A percentile compares a stretch with the other conserved stretches of the same genome.
phyloP scores from a whole-genome alignment of 2,888 invertebrate species.

The Mantis religiosa region DNA sequence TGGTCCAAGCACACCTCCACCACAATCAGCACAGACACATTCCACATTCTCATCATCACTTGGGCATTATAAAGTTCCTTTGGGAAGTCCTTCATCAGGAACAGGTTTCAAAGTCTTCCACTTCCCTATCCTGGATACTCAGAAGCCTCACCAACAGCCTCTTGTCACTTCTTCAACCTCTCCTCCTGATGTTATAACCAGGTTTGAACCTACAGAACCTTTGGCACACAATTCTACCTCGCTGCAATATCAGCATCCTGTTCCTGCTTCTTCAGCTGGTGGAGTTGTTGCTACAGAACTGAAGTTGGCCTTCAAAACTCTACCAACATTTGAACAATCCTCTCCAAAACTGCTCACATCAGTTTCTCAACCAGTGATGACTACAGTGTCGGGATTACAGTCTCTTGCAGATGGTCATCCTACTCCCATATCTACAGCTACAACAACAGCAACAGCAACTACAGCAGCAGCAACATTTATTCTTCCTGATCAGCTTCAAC shows the following conservation, averaged over 20 bases:
- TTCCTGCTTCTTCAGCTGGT: not conserved
- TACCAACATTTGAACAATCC: not conserved
- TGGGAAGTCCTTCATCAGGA: not conserved
- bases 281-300: not conserved
- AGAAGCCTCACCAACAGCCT: constrained; percentile 5
- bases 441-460: not conserved
- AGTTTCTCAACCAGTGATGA: not conserved
- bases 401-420: not conserved
- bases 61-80: not conserved
- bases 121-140: not conserved
- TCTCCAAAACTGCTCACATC: not conserved
- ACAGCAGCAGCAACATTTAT: not conserved
- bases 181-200: not conserved
- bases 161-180: constrained; percentile 1
- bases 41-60: not conserved
- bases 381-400: not conserved
- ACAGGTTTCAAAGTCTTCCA: not conserved
- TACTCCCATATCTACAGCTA: not conserved
- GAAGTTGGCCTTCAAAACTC: not conserved
- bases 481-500: not conserved
- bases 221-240: not conserved
- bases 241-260: not conserved
- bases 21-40: not conserved
- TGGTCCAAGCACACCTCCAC: constrained; percentile 9
- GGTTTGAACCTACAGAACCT: not conserved